These are phyloP conservation scores for Brachionus sp. DNA, from an alignment of 1,140 invertebrate species.

Conservation along the genomic window DNA sequence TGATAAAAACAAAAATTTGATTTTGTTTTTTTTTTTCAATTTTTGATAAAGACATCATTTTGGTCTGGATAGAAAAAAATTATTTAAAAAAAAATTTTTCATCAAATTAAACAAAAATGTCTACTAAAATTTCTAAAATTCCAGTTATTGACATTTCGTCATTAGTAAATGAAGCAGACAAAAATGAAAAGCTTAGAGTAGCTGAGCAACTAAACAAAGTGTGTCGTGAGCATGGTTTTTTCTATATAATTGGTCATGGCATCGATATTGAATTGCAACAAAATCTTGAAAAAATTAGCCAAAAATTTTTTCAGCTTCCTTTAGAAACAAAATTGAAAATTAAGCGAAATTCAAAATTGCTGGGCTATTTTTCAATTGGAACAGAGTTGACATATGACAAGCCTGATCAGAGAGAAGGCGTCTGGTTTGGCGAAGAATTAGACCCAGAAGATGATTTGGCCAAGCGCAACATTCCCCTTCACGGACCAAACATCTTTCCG, in stretches of 20 bases:
- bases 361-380: constrained; percentile 10
- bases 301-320: constrained; percentile 27
- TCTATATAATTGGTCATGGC: constrained; percentile 32
- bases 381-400: background rate
- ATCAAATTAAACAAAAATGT: background rate
- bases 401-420: constrained; percentile 8
- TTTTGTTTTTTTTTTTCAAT: too few relatives aligned
- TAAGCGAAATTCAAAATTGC: background rate
- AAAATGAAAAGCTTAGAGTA: background rate
- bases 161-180: background rate
- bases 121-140: background rate
- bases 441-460: background rate
- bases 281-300: background rate
- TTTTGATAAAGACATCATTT: background rate
- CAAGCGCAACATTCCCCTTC: background rate
- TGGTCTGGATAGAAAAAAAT: background rate
- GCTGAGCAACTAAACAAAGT: constrained; percentile 21
- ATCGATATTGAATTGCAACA: background rate
- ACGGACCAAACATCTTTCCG: constrained; percentile 22
- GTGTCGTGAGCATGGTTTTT: constrained; percentile 24
- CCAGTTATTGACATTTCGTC: constrained; percentile 25
- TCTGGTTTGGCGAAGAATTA: constrained; percentile 37
- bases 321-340: background rate
- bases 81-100: background rate
- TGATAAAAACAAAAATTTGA: too few relatives aligned